Evolutionary conservation across 2,888 invertebrate species (phyloP), one percentile per base, ranked within the genome.

Genomic region (Mimumesa dahlbomi): DNA sequence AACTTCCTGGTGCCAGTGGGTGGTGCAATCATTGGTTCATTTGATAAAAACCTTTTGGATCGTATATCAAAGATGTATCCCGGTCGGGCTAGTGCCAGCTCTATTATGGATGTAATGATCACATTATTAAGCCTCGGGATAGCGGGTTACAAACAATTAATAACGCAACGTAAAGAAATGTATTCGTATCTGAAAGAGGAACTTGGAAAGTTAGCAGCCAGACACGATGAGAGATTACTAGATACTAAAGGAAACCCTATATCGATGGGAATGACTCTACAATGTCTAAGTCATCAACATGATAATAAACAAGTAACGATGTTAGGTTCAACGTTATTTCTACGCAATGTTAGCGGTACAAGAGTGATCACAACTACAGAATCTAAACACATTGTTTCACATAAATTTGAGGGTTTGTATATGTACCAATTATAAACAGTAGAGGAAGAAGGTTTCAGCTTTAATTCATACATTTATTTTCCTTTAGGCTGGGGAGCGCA

Each of bases 1-100:
- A 96, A 96, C 90, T 93, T 96, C 68, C 88, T 95, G 89, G 95
- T 96, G 19, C 96, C 96, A 11, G 96, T 96, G 1, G 96, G 96
- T 6, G 96, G 96, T 0, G 93, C 95, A 11, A 91, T 95, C 46
- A 93, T 96, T 59, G 94, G 94, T 19, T 93, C 94, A 0, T 94
- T 93, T 86, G 92, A 95, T 84, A 90, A 92, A 73, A 88, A 89
- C 29, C 88, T 93, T 18, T 89, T 95, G 21, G 91, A 93, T 72
- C 89, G 91, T 72, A 92, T 96, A 73, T 92, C 94, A 29, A 93
- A 93, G 87, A 92, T 92, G 78, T 96, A 96, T 90, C 66, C 87
- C 90, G 94, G 95, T 29, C 91, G 95, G 69, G 95, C 94, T 2
- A 94, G 94, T 21, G 92, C 92, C 6, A 92, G 93, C 56, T 94